These are phyloP conservation scores for Kryptopterus vitreolus DNA, from an alignment of 2,797 vertebrate genomes.

Conservation along the genomic window DNA sequence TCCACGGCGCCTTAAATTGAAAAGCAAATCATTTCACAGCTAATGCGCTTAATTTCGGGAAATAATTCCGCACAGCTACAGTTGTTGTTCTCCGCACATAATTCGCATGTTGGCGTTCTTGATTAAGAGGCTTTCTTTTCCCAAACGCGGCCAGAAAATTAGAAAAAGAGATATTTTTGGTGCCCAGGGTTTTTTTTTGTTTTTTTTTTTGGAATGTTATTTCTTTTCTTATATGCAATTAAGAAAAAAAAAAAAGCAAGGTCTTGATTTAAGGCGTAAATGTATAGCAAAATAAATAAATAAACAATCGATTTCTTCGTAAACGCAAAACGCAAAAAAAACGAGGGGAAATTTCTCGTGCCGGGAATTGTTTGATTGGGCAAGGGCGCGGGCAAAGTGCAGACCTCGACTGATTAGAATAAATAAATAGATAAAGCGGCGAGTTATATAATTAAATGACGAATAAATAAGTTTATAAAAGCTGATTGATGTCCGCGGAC, in stretches of 20 bases:
- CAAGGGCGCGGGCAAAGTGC: conserved; percentile 63
- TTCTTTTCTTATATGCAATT: conserved; percentile 42
- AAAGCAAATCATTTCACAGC: conserved; percentile 77
- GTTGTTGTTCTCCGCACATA: conserved; percentile 67
- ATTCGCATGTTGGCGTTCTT: conserved; percentile 63
- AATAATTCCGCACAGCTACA: conserved; percentile 69
- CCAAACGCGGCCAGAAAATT: conserved; percentile 46
- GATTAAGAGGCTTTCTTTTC: conserved; percentile 54
- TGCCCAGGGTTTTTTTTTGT: too few species aligned
- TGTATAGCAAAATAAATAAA: conserved; percentile 45
- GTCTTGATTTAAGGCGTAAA: conserved; percentile 15
- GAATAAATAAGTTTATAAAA: conserved; percentile 76
- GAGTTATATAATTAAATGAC: conserved; percentile 75
- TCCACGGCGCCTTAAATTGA: conserved; percentile 67
- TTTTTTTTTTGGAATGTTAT: too few species aligned
- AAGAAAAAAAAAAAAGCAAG: conserved; percentile 15
- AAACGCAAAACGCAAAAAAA: conserved; percentile 60
- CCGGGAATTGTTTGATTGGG: conserved; percentile 66
- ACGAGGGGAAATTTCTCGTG: conserved; percentile 68
- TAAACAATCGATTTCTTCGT: conserved; percentile 57
- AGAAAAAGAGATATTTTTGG: conserved; percentile 46
- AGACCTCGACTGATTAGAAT: conserved; percentile 64
- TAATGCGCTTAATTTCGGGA: conserved; percentile 75
- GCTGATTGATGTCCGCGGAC: conserved; percentile 94
- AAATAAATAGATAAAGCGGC: conserved; percentile 69